Base-by-base conservation (phyloP, 2,797 vertebrate genomes). In the Amblyraja radiata region DNA sequence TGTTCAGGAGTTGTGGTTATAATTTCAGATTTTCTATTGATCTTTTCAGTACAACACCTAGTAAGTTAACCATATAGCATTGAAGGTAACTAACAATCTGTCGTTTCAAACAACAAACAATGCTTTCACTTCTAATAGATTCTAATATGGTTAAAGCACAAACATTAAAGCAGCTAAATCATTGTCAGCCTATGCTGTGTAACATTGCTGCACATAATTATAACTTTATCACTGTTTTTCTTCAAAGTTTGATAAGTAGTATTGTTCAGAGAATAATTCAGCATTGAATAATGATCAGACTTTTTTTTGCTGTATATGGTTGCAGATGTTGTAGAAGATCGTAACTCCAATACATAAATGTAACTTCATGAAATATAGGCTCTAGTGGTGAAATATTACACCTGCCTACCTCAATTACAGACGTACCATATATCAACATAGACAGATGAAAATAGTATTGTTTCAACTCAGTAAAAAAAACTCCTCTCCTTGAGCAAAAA, bases 381-480 rank as follows among this genome's bases (percentile, higher is more conserved):
- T 1, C 32, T 73, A 10, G 63, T 39, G 23, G 6, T 73, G 9
- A 90, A 73, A 90, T 73, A 90, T 23, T 39, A 68, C 88, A 90
- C 65, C 36, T 54, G 32, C 10, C 68, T 25, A 54, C 36, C 90
- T 54, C 68, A 91, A 73, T 91, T 74, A 91, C 6, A 74, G 10
- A 54, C 2, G 16, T 74, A 76, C 4, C 88, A 5, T 6, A 10
- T 9, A 73, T 39, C n/a, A 71, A 28, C 61, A 88, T n/a, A 65
- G 58, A 86, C 3, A 16, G 28, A 65, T 83, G 80, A 90, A 61
- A 63, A 46, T 8, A 91, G 68, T 9, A 74, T 13, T 71, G 32
- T 73, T 74, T 91, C 88, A 74, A 21, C 21, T 92, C 36, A 76
- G 36, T 92, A 54, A 76, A 92, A 92, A 92, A 92, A 54, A 36